Percentiles rank a stretch among this genome's conserved stretches.
Evolutionary conservation across 2,113 vertebrate species (phyloP).

Genomic region (Lampris megalopsis): DNA sequence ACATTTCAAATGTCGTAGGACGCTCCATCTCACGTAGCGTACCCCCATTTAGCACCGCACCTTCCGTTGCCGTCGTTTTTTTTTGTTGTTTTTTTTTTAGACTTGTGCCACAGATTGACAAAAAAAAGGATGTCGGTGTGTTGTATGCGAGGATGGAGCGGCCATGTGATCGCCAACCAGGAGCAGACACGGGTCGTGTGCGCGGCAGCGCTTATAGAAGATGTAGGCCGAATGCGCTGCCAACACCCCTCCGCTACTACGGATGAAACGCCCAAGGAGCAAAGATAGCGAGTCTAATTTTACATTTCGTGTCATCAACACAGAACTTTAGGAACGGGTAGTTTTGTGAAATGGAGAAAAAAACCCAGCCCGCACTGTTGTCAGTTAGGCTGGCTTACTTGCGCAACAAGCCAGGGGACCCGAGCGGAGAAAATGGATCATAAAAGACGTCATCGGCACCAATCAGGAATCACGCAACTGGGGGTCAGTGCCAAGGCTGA

Average conservation of each 20-base stretch:
- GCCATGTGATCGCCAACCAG: conserved; percentile 28
- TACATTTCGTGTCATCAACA: too few relatives aligned
- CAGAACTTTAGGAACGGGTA: too few relatives aligned
- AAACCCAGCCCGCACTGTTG: neutral
- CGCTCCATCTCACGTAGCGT: conserved; percentile 25
- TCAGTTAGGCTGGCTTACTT: neutral
- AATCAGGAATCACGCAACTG: conserved; percentile 66
- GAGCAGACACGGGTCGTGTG: neutral
- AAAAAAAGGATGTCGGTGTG: conserved; percentile 29
- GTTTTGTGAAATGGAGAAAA: conserved; percentile 1
- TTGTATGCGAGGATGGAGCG: conserved; percentile 18
- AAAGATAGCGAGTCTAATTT: neutral
- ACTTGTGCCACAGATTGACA: conserved; percentile 6
- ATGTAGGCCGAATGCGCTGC: neutral
- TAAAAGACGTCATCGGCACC: conserved; percentile 60
- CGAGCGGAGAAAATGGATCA: conserved; percentile 62
- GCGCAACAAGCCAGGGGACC: conserved; percentile 41
- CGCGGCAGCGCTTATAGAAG: neutral
- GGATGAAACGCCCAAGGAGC: neutral
- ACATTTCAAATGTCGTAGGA: conserved; percentile 46
- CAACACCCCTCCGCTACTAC: neutral
- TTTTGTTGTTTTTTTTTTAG: conserved; percentile 12
- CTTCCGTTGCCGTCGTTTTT: neutral
- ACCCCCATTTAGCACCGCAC: conserved; percentile 35
- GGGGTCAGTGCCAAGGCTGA: conserved; percentile 71